Conservation (phyloP, 2,888 invertebrate species). For the Acleris literana region DNA sequence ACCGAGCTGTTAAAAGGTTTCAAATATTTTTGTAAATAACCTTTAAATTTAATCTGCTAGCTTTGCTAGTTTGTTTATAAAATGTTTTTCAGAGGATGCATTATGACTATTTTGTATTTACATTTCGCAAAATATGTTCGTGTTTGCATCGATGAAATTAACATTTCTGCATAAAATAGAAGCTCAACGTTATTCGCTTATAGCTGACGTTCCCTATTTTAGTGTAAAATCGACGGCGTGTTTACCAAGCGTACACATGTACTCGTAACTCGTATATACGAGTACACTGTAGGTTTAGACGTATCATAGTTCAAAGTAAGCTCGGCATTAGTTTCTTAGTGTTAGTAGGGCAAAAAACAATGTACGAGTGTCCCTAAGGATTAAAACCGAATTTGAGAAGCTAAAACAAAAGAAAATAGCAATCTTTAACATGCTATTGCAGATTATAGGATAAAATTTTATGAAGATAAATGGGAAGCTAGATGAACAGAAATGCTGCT, state of each 20-base stretch:
- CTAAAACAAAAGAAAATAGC: not conserved
- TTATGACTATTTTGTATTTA: not conserved
- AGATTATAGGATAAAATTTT: slow-evolving; percentile 18
- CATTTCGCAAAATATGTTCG: slow-evolving; percentile 10
- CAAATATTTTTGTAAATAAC: not conserved
- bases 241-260: slow-evolving; percentile 16
- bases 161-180: slow-evolving; percentile 10
- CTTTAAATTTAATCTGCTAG: not conserved
- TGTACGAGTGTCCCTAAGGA: no score
- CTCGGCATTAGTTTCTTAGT: not conserved
- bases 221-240: slow-evolving; percentile 12
- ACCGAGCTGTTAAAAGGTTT: not conserved
- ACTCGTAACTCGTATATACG: not conserved
- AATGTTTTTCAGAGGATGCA: not conserved
- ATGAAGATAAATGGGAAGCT: slow-evolving; percentile 18
- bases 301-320: not conserved
- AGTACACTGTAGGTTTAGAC: no score
- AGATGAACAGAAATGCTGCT: slow-evolving; percentile 10
- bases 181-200: slow-evolving; percentile 13
- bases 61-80: not conserved
- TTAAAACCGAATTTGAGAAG: not conserved
- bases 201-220: slow-evolving; percentile 10
- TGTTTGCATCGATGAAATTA: slow-evolving; percentile 12
- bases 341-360: not conserved
- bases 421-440: slow-evolving; percentile 11